phyloP scores from a whole-genome alignment of 2,888 invertebrate genomes.

The Drosophila robusta region DNA sequence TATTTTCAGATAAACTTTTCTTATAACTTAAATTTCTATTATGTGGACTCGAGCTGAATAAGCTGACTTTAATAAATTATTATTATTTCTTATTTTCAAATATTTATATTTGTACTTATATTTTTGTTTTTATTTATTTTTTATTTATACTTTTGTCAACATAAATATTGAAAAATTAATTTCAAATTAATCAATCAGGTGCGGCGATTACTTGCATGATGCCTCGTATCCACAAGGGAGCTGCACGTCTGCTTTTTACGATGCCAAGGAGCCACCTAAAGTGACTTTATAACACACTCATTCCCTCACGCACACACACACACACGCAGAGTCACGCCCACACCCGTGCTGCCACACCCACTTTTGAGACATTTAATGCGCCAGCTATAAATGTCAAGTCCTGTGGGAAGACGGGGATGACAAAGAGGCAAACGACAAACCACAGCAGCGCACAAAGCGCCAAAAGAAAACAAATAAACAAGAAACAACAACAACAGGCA shows the following conservation, averaged over 20 bases:
- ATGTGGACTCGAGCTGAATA: no score
- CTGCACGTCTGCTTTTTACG: conserved; percentile 32
- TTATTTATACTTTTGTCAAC: not conserved
- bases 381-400: conserved; percentile 75
- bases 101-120: no score
- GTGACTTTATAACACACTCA: conserved; percentile 54
- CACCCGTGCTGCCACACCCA: conserved; percentile 25
- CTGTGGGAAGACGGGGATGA: conserved; percentile 46
- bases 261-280: conserved; percentile 37
- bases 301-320: conserved; percentile 15
- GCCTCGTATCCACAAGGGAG: not conserved
- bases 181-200: conserved; percentile 25
- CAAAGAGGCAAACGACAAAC: conserved; percentile 58
- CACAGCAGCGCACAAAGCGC: conserved; percentile 64
- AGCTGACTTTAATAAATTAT: no score
- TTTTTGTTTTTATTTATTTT: no score
- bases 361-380: conserved; percentile 68
- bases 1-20: no score
- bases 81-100: no score
- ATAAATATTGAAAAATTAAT: not conserved
- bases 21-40: no score
- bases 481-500: conserved; percentile 21
- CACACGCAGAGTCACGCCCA: conserved; percentile 10
- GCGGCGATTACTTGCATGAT: conserved; percentile 39
- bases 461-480: conserved; percentile 54